These are phyloP conservation scores for Polyommatus icarus DNA, from an alignment of 2,888 invertebrate species.

Conservation along the genomic window DNA sequence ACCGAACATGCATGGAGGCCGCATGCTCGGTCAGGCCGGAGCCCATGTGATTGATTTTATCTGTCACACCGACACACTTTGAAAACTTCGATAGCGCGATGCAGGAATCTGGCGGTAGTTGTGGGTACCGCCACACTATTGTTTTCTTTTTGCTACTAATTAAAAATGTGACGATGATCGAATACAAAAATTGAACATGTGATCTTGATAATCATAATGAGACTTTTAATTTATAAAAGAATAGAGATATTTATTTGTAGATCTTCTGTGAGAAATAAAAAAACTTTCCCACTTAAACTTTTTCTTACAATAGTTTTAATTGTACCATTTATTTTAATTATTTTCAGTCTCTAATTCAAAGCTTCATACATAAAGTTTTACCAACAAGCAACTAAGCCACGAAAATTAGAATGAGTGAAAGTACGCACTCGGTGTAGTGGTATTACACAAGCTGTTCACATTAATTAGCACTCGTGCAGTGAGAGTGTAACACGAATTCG, in stretches of 20 bases:
- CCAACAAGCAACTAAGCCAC: too few species aligned
- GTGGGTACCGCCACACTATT: too few species aligned
- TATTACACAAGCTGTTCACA: constrained; percentile 16
- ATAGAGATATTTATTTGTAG: not conserved
- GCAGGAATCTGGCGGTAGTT: too few species aligned
- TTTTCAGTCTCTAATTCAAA: not conserved
- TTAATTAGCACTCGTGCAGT: constrained; percentile 22
- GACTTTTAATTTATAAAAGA: not conserved
- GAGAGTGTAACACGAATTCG: constrained; percentile 21
- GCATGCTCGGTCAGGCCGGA: too few species aligned
- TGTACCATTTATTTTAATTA: not conserved
- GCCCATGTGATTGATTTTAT: too few species aligned
- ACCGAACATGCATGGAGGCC: too few species aligned
- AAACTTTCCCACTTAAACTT: not conserved
- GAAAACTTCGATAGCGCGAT: too few species aligned
- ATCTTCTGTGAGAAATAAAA: not conserved
- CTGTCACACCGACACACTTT: too few species aligned
- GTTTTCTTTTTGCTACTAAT: not conserved
- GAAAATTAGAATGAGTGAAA: constrained; percentile 23
- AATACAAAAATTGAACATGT: not conserved
- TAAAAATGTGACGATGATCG: not conserved
- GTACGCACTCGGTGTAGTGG: not conserved
- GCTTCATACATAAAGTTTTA: not conserved
- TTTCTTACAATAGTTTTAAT: not conserved
- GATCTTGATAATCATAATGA: not conserved